A percentile compares a stretch with the other conserved stretches of the same genome.
Evolutionary conservation across 2,888 invertebrate genomes (phyloP).

Genomic region (Catocala fraxini): DNA sequence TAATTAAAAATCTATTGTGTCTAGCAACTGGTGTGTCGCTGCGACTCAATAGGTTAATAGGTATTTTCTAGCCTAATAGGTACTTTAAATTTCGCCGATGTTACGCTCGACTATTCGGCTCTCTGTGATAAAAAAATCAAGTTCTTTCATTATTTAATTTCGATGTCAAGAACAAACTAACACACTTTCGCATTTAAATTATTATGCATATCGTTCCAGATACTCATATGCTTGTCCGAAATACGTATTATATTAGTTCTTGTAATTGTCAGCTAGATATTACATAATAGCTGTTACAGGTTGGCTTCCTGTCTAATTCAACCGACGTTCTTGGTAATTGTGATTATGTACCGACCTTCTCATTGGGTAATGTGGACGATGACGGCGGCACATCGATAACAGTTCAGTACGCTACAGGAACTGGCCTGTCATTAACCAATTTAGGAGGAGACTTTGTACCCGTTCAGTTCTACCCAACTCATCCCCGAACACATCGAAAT

Average conservation of each 20-base stretch:
- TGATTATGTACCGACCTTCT: slow-evolving; percentile 66
- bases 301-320: slow-evolving; percentile 71
- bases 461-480: slow-evolving; percentile 43
- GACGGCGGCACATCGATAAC: slow-evolving; percentile 75
- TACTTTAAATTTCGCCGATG: too few relatives aligned
- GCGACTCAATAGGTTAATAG: too few relatives aligned
- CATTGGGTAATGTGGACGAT: slow-evolving; percentile 73
- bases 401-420: slow-evolving; percentile 73
- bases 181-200: too few relatives aligned
- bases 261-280: slow-evolving; percentile 30
- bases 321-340: slow-evolving; percentile 72
- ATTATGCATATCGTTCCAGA: too few relatives aligned
- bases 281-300: slow-evolving; percentile 45
- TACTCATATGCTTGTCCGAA: too few relatives aligned
- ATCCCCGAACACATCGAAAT: slow-evolving; percentile 24
- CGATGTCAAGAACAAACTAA: too few relatives aligned
- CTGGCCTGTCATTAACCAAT: slow-evolving; percentile 80
- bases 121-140: too few relatives aligned
- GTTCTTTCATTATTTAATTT: too few relatives aligned
- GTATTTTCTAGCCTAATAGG: too few relatives aligned
- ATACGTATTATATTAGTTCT: slow-evolving; percentile 22
- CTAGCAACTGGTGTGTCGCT: too few relatives aligned
- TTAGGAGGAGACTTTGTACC: slow-evolving; percentile 75
- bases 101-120: too few relatives aligned
- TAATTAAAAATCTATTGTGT: too few relatives aligned